phyloP scores from a whole-genome alignment of 2,113 vertebrate species.

The Toxostoma redivivum region DNA sequence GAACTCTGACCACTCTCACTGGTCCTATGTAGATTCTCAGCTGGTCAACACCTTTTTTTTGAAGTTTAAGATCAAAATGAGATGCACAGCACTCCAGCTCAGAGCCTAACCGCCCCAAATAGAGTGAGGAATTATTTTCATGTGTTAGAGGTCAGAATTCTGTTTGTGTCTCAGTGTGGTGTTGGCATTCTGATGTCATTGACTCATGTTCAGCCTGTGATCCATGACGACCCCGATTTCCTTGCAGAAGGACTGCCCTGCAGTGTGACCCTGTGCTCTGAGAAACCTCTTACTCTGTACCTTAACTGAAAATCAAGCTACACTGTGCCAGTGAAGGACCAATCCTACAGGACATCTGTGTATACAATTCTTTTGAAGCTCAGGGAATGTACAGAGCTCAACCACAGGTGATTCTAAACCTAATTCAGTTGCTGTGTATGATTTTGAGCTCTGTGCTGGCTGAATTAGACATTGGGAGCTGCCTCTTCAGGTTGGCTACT shows the following conservation, averaged over 20 bases:
- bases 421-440: fast-evolving
- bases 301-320: neutral
- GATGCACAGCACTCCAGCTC: neutral
- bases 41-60: neutral
- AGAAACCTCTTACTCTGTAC: neutral
- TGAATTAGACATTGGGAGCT: neutral
- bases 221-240: neutral
- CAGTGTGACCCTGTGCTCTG: neutral
- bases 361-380: neutral
- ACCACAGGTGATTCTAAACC: neutral
- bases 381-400: neutral
- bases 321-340: neutral
- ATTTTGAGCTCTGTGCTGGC: neutral
- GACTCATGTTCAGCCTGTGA: neutral
- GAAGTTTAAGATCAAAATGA: neutral
- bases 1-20: neutral
- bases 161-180: constrained; percentile 12
- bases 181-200: neutral
- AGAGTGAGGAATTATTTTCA: neutral
- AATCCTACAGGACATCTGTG: neutral
- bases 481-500: neutral
- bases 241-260: neutral
- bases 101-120: neutral
- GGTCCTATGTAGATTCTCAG: neutral
- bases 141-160: neutral